Evolutionary conservation across 53 echinoderm and acorn worm species (phyloP).

Genomic region (Paelopatides confundens): DNA sequence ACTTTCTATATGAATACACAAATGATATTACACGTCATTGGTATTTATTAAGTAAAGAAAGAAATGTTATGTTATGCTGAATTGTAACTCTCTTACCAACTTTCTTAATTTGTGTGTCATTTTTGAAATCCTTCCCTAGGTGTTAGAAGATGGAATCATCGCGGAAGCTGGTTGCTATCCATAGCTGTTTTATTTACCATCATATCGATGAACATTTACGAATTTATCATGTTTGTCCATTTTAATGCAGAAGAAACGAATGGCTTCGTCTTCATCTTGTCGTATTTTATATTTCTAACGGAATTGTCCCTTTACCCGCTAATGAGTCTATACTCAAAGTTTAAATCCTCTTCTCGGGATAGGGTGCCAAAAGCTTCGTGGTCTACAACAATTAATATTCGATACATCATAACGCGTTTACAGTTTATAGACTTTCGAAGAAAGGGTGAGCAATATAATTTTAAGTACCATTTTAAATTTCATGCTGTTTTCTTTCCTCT

Average conservation of each 20-base stretch:
- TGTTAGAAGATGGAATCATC: not conserved
- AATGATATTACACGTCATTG: too few relatives aligned
- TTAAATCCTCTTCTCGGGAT: not conserved
- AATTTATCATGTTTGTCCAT: not conserved
- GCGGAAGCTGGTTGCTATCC: not conserved
- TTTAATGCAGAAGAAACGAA: not conserved
- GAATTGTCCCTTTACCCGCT: conserved; percentile 7
- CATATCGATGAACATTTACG: not conserved
- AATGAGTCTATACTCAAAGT: conserved; percentile 1
- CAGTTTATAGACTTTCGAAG: not conserved
- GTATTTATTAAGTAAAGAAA: too few relatives aligned
- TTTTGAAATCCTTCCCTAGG: not conserved
- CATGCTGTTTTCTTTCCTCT: too few relatives aligned
- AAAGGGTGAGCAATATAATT: not conserved
- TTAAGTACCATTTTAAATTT: too few relatives aligned
- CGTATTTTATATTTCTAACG: not conserved
- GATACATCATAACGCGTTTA: conserved; percentile 2
- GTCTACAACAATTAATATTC: not conserved
- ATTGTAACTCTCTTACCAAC: not conserved
- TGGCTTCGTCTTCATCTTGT: not conserved
- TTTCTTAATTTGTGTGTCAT: not conserved
- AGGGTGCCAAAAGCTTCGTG: not conserved
- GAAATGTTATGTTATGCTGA: too few relatives aligned
- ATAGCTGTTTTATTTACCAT: not conserved
- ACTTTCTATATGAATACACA: too few relatives aligned